Base-by-base conservation (phyloP, 1,140 invertebrate species). In the Aphelenchoides avenae region DNA sequence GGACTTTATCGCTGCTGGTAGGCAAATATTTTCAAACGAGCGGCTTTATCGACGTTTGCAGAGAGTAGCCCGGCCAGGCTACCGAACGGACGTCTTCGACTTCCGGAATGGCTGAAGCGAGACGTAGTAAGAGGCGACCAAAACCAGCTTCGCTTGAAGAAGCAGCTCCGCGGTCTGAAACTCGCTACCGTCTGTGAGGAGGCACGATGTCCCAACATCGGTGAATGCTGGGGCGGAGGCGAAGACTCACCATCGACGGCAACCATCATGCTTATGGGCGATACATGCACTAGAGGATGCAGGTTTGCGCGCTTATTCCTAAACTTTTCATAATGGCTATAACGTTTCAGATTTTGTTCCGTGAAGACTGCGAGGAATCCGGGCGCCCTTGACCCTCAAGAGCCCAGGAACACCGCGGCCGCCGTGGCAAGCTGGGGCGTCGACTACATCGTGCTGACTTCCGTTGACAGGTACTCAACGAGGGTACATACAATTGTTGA, bases 111-210 rank as follows among this genome's bases (percentile, higher is more conserved):
- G 95, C 76, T 99, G 30, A 97, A 97, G 77, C 91, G 86, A 37
- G 85, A 89, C 71, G 92, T 94, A 11, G 91, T 93, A 9, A 91
- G 87, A 75, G 80, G 81, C 65, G 84, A 81, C 68, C 66, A 73
- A 80, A 84, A 87, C 30, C 82, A 86, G 70, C 90, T 81, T 62
- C 84, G 84, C 71, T 79, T 99, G 13, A 98, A 96, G 74, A 82
- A 87, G 44, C 87, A 91, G 73, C 79, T 99, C 9, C 80, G 89
- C 51, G 84, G 86, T 13, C 81, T 97, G 11, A 95, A 93, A 68
- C 81, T 99, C 7, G 87, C 90, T 69, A 99, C 95, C 2, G 94
- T 99, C 1, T 99, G 95, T 79, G 91, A 98, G 46, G 95, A 99
- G 81, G 95, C 95, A 0, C 82, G 89, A 61, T 99, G 95, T 83